These are phyloP conservation scores for Pharmacophagus antenor DNA, from an alignment of 2,888 invertebrate species.

Conservation along the genomic window DNA sequence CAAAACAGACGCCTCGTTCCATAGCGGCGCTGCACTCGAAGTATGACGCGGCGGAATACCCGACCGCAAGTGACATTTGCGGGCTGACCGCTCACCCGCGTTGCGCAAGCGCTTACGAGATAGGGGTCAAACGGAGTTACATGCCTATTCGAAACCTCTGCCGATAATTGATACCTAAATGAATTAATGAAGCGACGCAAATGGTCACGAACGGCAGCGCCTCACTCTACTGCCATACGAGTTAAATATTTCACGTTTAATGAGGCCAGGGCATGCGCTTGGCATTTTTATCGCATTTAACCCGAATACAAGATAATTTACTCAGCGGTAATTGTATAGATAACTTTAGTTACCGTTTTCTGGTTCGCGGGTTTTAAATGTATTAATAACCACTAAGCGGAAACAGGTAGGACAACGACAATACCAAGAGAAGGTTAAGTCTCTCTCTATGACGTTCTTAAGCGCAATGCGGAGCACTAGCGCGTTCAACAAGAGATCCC, in stretches of 20 bases:
- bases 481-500: too few species aligned
- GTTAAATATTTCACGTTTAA: neutral
- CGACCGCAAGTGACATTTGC: slow-evolving; percentile 34
- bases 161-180: slow-evolving; percentile 21
- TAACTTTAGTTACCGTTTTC: too few species aligned
- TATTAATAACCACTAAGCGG: too few species aligned
- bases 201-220: slow-evolving; percentile 19
- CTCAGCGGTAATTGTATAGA: too few species aligned
- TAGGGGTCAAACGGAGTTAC: slow-evolving; percentile 29
- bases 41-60: slow-evolving; percentile 12
- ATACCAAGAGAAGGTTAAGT: too few species aligned
- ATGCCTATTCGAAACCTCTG: slow-evolving; percentile 7
- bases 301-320: neutral
- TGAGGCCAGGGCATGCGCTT: slow-evolving; percentile 2
- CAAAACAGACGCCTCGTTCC: too few species aligned
- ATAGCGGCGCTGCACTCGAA: neutral
- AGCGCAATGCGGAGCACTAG: too few species aligned
- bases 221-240: neutral
- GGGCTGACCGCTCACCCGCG: slow-evolving; percentile 32
- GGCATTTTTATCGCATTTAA: slow-evolving; percentile 16
- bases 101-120: slow-evolving; percentile 31
- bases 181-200: slow-evolving; percentile 19
- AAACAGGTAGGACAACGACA: too few species aligned
- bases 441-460: too few species aligned
- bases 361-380: too few species aligned